A percentile compares a stretch with the other conserved stretches of the same genome.
Evolutionary conservation across 1,140 invertebrate genomes (phyloP).

Genomic region (Steinernema feltiae): DNA sequence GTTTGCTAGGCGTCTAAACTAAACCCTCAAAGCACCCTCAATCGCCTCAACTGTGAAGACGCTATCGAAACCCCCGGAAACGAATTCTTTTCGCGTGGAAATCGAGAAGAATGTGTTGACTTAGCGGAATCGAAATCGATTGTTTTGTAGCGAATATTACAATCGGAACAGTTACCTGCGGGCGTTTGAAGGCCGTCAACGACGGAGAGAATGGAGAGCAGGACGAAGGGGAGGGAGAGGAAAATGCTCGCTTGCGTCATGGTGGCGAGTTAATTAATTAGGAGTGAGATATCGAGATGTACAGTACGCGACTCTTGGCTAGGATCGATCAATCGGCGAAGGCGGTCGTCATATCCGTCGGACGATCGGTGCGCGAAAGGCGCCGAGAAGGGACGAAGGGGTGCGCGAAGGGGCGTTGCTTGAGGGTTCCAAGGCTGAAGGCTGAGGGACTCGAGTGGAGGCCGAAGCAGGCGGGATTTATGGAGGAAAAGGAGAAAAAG

Average conservation of each 20-base stretch:
- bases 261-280: neutral
- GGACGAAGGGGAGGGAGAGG: neutral
- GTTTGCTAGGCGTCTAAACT: too few species aligned
- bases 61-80: too few species aligned
- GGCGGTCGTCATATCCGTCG: neutral
- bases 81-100: too few species aligned
- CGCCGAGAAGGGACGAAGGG: neutral
- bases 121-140: neutral
- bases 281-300: neutral
- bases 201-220: neutral
- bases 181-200: neutral
- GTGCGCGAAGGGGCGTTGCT: neutral
- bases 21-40: too few species aligned
- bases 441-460: neutral
- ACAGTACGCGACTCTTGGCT: neutral
- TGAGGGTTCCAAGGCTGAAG: neutral
- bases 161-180: constrained; percentile 2
- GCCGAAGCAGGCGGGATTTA: neutral
- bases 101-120: neutral
- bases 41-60: too few species aligned
- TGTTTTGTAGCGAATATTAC: neutral
- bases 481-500: neutral
- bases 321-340: neutral
- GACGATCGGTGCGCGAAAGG: constrained; percentile 9
- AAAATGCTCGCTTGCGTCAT: neutral